Evolutionary conservation across 2,888 invertebrate species (phyloP).

Genomic region (Augiades crinisus): DNA sequence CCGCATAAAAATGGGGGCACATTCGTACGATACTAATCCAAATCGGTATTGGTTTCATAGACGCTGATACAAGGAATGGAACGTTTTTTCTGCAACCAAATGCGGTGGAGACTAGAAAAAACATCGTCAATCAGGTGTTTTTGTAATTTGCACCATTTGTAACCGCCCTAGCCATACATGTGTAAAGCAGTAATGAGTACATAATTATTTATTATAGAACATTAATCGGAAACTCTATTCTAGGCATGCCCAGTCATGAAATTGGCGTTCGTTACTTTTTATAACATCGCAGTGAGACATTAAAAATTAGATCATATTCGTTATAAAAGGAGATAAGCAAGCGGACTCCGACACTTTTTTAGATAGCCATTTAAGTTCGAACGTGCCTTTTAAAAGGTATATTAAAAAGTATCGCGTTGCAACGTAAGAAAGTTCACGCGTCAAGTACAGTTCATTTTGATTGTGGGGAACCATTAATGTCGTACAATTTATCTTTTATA

Average conservation of each 20-base stretch:
- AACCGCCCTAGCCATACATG: conserved; percentile 17
- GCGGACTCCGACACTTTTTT: neutral
- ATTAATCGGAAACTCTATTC: conserved; percentile 20
- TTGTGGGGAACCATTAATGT: too few relatives aligned
- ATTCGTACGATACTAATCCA: conserved; percentile 32
- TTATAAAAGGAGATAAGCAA: conserved; percentile 17
- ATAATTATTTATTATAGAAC: conserved; percentile 25
- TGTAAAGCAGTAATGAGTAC: conserved; percentile 23
- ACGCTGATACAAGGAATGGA: conserved; percentile 1
- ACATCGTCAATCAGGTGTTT: conserved; percentile 15
- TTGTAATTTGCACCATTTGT: conserved; percentile 19
- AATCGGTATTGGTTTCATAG: conserved; percentile 21
- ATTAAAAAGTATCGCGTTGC: neutral
- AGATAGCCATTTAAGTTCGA: neutral
- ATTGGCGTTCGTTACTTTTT: conserved; percentile 11
- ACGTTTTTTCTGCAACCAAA: conserved; percentile 21
- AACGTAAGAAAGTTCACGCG: too few relatives aligned
- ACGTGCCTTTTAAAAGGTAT: conserved; percentile 1
- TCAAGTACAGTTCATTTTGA: too few relatives aligned
- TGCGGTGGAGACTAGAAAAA: conserved; percentile 28
- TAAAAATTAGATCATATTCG: conserved; percentile 25
- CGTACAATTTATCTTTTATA: too few relatives aligned
- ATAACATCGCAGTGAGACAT: conserved; percentile 5
- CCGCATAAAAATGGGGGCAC: conserved; percentile 34
- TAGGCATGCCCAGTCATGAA: conserved; percentile 8